Percentiles rank a stretch among this genome's conserved stretches.
These are phyloP conservation scores for Philotrypesis tridentata DNA, from an alignment of 1,140 invertebrate genomes.

Conservation along the genomic window DNA sequence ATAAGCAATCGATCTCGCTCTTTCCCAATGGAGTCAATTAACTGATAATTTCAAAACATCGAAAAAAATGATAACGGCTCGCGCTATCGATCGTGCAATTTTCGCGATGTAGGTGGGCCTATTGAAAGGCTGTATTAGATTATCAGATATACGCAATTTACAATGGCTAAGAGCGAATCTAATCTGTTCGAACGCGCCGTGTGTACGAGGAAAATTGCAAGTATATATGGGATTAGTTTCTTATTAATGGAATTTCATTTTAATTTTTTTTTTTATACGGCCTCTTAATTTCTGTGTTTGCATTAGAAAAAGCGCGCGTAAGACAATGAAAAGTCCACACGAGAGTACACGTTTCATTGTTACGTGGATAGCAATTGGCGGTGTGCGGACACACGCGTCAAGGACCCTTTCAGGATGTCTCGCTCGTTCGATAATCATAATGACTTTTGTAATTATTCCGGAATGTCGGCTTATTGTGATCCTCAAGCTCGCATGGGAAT, in stretches of 20 bases:
- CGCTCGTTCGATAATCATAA: background rate
- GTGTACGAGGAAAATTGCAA: background rate
- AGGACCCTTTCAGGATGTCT: conserved; percentile 16
- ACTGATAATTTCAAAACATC: background rate
- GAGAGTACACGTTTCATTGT: background rate
- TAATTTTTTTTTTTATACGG: too few species aligned
- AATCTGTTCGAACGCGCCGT: background rate
- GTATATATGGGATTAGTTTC: too few species aligned
- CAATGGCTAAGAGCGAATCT: too few species aligned
- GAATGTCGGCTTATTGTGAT: conserved; percentile 14
- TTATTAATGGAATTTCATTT: too few species aligned
- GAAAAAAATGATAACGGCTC: background rate
- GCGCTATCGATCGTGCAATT: too few species aligned
- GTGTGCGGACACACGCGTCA: too few species aligned
- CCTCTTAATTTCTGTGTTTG: too few species aligned
- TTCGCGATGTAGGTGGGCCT: too few species aligned
- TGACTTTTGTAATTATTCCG: conserved; percentile 12
- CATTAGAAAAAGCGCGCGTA: too few species aligned
- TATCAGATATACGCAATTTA: background rate
- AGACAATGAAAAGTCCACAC: too few species aligned
- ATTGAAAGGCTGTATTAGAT: background rate
- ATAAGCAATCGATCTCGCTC: background rate
- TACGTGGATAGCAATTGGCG: background rate
- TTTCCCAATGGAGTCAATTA: background rate
- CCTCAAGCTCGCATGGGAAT: background rate